These are phyloP conservation scores for Scelioninae gen. 1 DNA, from an alignment of 2,888 invertebrate genomes.

Conservation along the genomic window DNA sequence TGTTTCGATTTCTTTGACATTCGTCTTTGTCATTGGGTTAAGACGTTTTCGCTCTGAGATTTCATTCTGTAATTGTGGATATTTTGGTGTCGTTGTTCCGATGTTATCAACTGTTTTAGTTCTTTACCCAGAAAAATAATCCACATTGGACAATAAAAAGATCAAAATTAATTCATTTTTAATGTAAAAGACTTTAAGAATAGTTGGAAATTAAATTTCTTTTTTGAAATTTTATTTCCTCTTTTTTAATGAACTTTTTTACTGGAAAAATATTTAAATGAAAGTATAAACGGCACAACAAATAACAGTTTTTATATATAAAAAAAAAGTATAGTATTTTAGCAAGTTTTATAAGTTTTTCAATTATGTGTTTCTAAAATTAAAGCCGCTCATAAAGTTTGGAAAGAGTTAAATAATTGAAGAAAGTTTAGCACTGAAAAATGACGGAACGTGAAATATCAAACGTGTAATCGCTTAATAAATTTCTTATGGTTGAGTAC, in stretches of 20 bases:
- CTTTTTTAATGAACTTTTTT: no score
- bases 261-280: no score
- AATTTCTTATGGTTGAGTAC: slow-evolving; percentile 25
- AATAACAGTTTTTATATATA: no score
- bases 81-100: neutral
- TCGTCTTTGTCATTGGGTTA: slow-evolving; percentile 50
- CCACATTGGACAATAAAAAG: no score
- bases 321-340: no score
- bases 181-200: no score
- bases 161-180: no score
- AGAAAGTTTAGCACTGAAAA: slow-evolving; percentile 17
- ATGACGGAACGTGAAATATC: slow-evolving; percentile 42
- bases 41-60: neutral
- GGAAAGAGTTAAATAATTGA: slow-evolving; percentile 13
- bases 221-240: no score
- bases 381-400: neutral
- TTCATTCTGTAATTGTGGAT: slow-evolving; percentile 20
- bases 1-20: slow-evolving; percentile 64
- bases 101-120: no score
- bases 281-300: no score
- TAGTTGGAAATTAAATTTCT: no score
- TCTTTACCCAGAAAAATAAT: no score
- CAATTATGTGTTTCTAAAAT: neutral
- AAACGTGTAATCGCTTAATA: slow-evolving; percentile 38
- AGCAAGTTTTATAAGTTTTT: neutral